phyloP scores from a whole-genome alignment of 2,797 vertebrate genomes.

The Botia almorhae region DNA sequence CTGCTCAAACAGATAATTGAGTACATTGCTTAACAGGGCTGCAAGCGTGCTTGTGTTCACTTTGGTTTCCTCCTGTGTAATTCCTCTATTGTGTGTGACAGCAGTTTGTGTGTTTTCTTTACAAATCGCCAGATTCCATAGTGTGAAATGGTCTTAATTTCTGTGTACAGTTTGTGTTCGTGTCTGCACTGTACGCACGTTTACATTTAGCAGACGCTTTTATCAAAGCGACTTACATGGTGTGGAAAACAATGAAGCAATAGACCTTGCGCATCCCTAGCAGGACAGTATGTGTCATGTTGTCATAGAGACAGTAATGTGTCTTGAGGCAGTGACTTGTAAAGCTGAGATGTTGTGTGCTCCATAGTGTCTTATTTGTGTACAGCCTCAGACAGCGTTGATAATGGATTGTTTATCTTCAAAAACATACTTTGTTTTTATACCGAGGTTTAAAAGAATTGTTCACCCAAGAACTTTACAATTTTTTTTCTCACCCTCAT shows the following conservation, averaged over 20 bases:
- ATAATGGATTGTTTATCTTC: conserved; percentile 5
- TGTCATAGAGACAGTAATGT: conserved; percentile 36
- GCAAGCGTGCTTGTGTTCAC: neutral
- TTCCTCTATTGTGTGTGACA: no score
- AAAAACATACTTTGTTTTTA: neutral
- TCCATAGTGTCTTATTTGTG: neutral
- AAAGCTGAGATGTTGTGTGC: neutral
- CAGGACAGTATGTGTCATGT: conserved; percentile 38
- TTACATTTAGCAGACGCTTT: no score
- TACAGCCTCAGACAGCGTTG: neutral
- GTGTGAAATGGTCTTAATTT: no score
- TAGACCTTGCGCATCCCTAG: neutral
- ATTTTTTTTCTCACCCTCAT: no score
- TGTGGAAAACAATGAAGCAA: no score
- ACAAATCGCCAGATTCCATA: no score
- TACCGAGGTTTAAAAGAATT: no score
- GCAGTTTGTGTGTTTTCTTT: no score
- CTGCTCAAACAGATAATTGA: conserved; percentile 1
- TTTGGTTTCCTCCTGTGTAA: neutral
- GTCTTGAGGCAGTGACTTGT: conserved; percentile 21
- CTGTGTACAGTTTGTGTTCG: no score
- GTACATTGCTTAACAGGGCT: neutral
- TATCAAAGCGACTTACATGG: no score
- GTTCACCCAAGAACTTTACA: no score
- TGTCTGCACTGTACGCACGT: no score